Evolutionary conservation across 2,888 invertebrate species (phyloP).

Genomic region (Pristionchus japonicus): DNA sequence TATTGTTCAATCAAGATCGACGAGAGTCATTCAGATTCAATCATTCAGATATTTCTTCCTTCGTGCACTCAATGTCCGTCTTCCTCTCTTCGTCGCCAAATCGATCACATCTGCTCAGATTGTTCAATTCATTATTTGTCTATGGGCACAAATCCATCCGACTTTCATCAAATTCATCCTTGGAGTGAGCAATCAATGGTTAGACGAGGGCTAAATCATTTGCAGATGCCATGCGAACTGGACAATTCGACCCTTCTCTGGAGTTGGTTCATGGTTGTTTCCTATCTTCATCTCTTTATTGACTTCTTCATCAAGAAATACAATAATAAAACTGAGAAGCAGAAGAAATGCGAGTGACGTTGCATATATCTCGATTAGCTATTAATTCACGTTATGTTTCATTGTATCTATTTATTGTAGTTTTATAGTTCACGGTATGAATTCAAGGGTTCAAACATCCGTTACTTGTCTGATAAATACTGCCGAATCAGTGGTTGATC

Average conservation of each 20-base stretch:
- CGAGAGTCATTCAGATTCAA: background rate
- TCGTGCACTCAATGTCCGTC: background rate
- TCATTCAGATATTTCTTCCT: background rate
- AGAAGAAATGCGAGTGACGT: background rate
- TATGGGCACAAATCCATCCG: background rate
- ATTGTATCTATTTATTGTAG: too few relatives aligned
- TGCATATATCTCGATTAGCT: background rate
- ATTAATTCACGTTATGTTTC: background rate
- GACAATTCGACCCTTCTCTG: background rate
- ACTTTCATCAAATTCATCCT: background rate
- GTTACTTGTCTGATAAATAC: too few relatives aligned
- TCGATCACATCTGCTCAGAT: background rate
- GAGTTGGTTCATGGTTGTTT: constrained; percentile 8
- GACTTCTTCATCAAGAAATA: background rate
- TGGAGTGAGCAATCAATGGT: background rate
- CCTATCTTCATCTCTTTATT: background rate
- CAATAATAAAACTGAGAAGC: background rate
- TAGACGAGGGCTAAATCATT: background rate
- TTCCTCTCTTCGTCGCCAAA: background rate
- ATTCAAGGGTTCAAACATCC: background rate
- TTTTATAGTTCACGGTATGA: too few relatives aligned
- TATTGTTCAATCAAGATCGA: background rate
- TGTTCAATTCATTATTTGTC: background rate
- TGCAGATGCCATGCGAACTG: background rate
- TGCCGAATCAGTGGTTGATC: too few relatives aligned